These are phyloP conservation scores for Syngnathus typhle DNA, from an alignment of 2,113 vertebrate genomes.

Conservation along the genomic window DNA sequence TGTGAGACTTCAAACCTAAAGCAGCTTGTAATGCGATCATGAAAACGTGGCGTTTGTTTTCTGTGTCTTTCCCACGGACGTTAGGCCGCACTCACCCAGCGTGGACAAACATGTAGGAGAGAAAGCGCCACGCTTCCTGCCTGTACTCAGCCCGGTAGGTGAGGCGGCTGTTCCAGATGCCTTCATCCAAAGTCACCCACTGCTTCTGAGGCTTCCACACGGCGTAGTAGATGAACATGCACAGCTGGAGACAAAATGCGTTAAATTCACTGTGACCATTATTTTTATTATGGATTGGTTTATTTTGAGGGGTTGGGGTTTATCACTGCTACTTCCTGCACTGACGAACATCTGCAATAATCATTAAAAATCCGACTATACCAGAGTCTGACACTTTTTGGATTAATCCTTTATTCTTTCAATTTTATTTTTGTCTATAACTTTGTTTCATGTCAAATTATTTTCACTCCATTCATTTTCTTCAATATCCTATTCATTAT, in stretches of 20 bases:
- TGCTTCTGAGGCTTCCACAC: conserved; percentile 87
- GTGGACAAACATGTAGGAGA: conserved; percentile 92
- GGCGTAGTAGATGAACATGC: conserved; percentile 85
- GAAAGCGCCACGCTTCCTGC: conserved; percentile 82
- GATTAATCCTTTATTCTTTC: no score
- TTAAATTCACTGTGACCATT: background rate
- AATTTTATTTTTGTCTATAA: no score
- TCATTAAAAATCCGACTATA: background rate
- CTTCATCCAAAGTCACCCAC: conserved; percentile 78
- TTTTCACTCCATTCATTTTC: no score
- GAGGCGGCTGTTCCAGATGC: conserved; percentile 78
- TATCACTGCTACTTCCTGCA: background rate
- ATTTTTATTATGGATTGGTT: background rate
- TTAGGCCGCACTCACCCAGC: conserved; percentile 75
- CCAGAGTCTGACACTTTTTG: background rate
- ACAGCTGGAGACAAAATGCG: conserved; percentile 63
- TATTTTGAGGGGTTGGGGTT: background rate
- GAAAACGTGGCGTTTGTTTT: background rate
- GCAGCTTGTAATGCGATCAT: background rate
- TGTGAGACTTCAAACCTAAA: background rate
- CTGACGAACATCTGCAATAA: background rate
- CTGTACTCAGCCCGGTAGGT: conserved; percentile 72
- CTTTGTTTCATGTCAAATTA: no score
- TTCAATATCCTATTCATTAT: no score
- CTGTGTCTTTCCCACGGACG: background rate